These are phyloP conservation scores for Contarinia nasturtii DNA, from an alignment of 1,140 invertebrate genomes.

Conservation along the genomic window DNA sequence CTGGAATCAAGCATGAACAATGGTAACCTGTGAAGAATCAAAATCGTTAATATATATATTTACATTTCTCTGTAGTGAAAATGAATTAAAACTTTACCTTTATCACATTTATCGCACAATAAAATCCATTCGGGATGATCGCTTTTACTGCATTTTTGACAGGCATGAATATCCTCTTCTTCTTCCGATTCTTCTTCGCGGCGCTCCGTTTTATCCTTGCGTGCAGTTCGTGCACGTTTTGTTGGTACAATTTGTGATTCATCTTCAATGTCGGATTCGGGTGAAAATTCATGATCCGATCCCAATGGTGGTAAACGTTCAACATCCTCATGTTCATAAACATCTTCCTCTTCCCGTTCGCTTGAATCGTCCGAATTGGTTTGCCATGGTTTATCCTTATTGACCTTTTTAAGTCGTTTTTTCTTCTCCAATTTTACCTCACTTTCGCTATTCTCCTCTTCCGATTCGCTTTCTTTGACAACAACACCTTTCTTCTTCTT, in stretches of 20 bases:
- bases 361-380: conserved; percentile 46
- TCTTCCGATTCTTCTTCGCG: conserved; percentile 10
- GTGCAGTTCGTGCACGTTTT: conserved; percentile 46
- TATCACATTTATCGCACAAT: conserved; percentile 85
- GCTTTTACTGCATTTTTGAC: conserved; percentile 67
- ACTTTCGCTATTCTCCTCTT: conserved; percentile 18
- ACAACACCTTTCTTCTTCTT: conserved; percentile 33
- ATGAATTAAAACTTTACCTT: conserved; percentile 20
- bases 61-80: no score
- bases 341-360: conserved; percentile 41
- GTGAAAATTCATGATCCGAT: conserved; percentile 83
- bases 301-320: conserved; percentile 41
- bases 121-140: conserved; percentile 94
- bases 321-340: conserved; percentile 32
- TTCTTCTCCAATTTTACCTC: conserved; percentile 29
- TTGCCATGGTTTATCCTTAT: conserved; percentile 35
- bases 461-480: conserved; percentile 22
- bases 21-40: conserved; percentile 45
- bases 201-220: conserved; percentile 31
- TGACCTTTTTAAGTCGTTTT: conserved; percentile 35
- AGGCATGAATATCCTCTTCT: conserved; percentile 42
- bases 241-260: conserved; percentile 36
- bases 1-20: conserved; percentile 76
- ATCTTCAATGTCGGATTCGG: conserved; percentile 42
- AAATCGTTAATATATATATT: no score